Conservation (phyloP, 2,113 vertebrate genomes). For the Centropristis striata region DNA sequence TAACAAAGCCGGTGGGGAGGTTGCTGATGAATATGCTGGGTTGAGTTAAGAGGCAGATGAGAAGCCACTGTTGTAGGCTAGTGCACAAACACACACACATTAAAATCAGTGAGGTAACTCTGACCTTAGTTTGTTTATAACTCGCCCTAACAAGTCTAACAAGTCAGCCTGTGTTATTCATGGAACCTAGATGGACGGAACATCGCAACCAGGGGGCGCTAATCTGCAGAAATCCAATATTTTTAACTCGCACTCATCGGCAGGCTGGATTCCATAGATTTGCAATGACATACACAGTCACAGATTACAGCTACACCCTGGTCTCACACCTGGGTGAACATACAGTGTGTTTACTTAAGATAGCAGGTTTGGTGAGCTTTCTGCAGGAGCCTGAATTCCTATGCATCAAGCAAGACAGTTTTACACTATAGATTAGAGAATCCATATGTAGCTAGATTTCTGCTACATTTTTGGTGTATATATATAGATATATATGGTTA, state of each 20-base stretch:
- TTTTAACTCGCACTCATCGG: not conserved
- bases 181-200: not conserved
- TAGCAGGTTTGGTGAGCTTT: no score
- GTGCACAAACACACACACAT: not conserved
- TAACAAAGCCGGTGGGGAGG: slow-evolving; percentile 6
- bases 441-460: not conserved
- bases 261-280: not conserved
- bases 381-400: not conserved
- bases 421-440: not conserved
- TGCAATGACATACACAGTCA: not conserved
- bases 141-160: slow-evolving; percentile 4
- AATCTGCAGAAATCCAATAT: slow-evolving; percentile 32
- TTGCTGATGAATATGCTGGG: slow-evolving; percentile 26
- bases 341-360: not conserved
- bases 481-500: no score
- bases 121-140: slow-evolving; percentile 16
- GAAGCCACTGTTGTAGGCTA: slow-evolving; percentile 10
- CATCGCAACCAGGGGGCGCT: slow-evolving; percentile 52
- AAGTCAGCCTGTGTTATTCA: not conserved
- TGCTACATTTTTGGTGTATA: no score
- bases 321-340: slow-evolving; percentile 1
- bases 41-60: slow-evolving; percentile 27
- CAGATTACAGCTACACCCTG: not conserved
- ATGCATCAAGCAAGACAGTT: not conserved
- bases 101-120: not conserved